phyloP scores from a whole-genome alignment of 1,140 invertebrate species.

The Monomorium pharaonis region DNA sequence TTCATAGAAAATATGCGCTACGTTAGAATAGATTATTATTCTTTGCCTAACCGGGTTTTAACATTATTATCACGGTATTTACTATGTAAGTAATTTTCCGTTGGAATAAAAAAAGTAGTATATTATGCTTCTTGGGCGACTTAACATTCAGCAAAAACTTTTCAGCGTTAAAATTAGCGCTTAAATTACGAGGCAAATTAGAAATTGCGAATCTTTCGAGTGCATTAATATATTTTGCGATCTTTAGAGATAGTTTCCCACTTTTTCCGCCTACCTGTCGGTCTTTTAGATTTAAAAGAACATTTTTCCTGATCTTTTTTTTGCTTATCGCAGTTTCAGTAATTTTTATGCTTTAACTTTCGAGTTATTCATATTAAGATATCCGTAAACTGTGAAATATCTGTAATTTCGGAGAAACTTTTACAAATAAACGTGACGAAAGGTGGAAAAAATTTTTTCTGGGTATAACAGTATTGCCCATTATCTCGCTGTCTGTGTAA shows the following conservation, averaged over 20 bases:
- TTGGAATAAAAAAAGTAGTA: slow-evolving; percentile 12
- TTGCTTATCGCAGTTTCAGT: not conserved
- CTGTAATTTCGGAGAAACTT: not conserved
- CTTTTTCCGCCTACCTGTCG: not conserved
- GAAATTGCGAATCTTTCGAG: not conserved
- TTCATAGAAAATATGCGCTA: not conserved
- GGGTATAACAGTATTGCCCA: not conserved
- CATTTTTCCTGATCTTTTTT: not conserved
- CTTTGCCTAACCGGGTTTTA: not conserved
- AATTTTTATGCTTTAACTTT: not conserved
- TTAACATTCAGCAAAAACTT: not conserved
- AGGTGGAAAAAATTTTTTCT: not conserved
- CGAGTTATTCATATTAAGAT: not conserved
- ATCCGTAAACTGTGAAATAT: not conserved
- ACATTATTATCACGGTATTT: not conserved
- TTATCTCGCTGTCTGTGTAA: slow-evolving; percentile 18
- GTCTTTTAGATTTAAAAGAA: not conserved
- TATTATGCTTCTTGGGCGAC: not conserved
- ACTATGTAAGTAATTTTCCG: not conserved
- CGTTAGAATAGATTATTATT: slow-evolving; percentile 7
- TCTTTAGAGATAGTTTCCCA: not conserved
- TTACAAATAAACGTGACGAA: not conserved
- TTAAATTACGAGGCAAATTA: not conserved
- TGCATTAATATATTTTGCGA: not conserved
- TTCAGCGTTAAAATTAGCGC: not conserved